phyloP scores from a whole-genome alignment of 2,888 invertebrate genomes.

The Balanococcus diminutus region DNA sequence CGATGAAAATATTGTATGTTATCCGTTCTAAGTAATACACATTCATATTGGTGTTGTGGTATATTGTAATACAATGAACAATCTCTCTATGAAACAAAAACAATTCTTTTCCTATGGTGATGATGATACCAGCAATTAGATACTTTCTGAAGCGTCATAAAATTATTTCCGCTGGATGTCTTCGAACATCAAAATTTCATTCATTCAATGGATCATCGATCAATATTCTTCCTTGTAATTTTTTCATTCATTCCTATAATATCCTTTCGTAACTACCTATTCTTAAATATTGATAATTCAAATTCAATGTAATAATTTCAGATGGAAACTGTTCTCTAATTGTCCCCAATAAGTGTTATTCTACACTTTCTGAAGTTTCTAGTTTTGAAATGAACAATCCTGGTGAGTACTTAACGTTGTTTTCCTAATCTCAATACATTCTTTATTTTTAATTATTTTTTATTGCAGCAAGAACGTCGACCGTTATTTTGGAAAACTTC shows the following conservation, averaged over 20 bases:
- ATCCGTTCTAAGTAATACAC: too few relatives aligned
- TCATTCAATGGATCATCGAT: neutral
- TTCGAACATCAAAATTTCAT: neutral
- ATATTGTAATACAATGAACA: neutral
- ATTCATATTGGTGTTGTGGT: too few relatives aligned
- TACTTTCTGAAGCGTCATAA: neutral
- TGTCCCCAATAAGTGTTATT: neutral
- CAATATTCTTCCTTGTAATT: neutral
- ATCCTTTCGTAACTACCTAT: neutral
- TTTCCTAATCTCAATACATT: neutral
- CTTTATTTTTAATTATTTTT: neutral
- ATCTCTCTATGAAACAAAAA: neutral
- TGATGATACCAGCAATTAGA: neutral
- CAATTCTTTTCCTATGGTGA: neutral
- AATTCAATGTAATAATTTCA: neutral
- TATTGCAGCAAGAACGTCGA: constrained; percentile 45
- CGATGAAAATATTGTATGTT: too few relatives aligned
- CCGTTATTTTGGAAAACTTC: constrained; percentile 46
- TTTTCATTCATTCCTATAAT: neutral
- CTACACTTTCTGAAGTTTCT: neutral
- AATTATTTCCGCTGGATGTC: neutral
- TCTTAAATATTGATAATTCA: neutral
- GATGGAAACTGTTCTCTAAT: neutral
- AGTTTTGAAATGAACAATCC: neutral
- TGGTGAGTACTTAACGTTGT: neutral